Conservation (phyloP, 2,113 vertebrate genomes). For the Uria lomvia region DNA sequence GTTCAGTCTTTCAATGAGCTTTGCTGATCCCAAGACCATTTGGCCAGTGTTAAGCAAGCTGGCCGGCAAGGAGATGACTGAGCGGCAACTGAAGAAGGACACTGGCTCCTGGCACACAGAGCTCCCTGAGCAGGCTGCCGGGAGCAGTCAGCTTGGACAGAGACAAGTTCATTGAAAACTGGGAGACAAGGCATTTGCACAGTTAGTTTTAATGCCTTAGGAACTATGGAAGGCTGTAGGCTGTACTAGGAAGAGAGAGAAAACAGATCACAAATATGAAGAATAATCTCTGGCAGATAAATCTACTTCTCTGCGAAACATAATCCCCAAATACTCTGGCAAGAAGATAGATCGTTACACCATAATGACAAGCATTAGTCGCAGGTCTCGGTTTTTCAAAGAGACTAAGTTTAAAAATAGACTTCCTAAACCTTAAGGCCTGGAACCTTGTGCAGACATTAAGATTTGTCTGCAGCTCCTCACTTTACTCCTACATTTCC, state of each 20-base stretch:
- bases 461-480: constrained; percentile 20
- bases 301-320: background rate
- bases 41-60: background rate
- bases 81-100: background rate
- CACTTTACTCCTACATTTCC: background rate
- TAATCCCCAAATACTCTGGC: constrained; percentile 35
- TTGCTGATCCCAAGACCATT: background rate
- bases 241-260: constrained; percentile 6
- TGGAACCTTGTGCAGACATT: constrained; percentile 3
- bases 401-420: constrained; percentile 50
- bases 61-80: background rate
- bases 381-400: background rate
- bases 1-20: background rate
- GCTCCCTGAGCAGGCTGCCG: background rate
- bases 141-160: background rate
- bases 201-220: background rate
- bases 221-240: background rate
- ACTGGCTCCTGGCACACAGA: background rate
- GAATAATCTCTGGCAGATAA: constrained; percentile 27
- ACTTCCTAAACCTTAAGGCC: background rate
- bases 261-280: constrained; percentile 30
- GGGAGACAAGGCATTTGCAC: background rate
- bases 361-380: background rate
- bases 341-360: constrained; percentile 27
- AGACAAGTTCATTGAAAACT: background rate